A percentile compares a stretch with the other conserved stretches of the same genome.
Conservation (phyloP, 2,113 vertebrate genomes). For the Nibea albiflora region DNA sequence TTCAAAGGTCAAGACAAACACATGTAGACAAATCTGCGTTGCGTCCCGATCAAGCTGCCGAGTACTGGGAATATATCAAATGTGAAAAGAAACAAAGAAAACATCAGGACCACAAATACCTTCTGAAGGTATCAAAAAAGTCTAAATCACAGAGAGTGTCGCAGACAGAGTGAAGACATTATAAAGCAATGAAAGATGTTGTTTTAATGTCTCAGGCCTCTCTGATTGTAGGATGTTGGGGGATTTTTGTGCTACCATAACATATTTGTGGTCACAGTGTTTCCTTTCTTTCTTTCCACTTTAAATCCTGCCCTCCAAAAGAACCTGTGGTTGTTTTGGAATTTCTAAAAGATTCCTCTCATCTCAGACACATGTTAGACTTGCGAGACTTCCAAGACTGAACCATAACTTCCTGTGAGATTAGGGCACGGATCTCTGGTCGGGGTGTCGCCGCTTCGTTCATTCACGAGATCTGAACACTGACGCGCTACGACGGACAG, state of each 20-base stretch:
- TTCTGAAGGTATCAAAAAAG: neutral
- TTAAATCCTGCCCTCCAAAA: neutral
- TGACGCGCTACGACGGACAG: too few relatives aligned
- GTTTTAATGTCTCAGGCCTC: neutral
- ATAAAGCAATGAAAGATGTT: neutral
- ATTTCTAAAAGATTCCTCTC: neutral
- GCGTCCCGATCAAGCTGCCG: neutral
- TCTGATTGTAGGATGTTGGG: neutral
- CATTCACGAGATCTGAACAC: neutral
- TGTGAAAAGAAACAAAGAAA: neutral
- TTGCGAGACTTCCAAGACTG: neutral
- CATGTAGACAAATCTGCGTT: neutral
- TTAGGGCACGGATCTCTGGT: neutral
- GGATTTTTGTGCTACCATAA: conserved; percentile 1
- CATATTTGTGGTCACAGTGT: conserved; percentile 15
- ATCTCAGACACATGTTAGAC: neutral
- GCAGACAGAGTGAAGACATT: neutral
- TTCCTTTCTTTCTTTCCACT: conserved; percentile 8
- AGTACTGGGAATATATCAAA: neutral
- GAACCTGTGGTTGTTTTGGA: neutral
- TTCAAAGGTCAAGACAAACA: neutral
- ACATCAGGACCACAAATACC: neutral
- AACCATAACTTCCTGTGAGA: neutral
- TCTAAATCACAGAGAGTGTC: neutral
- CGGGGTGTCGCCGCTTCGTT: neutral